These are phyloP conservation scores for Brachionus sp. DNA, from an alignment of 1,140 invertebrate species.

Conservation along the genomic window DNA sequence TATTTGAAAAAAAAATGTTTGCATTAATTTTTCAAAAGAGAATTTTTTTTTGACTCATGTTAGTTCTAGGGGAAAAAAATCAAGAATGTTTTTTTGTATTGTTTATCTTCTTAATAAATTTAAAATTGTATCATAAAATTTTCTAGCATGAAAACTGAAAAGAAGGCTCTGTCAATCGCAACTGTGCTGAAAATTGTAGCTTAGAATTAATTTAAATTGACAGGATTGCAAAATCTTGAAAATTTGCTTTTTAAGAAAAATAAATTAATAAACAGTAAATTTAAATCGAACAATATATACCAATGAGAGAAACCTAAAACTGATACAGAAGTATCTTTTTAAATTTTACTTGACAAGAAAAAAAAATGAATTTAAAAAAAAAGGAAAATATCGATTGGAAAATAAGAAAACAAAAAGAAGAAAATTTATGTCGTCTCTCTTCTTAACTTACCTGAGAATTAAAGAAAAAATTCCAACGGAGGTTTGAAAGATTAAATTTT, in stretches of 20 bases:
- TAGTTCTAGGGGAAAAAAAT: too few species aligned
- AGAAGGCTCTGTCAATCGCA: too few species aligned
- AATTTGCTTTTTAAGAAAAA: too few species aligned
- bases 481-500: slow-evolving; percentile 10
- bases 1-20: not conserved
- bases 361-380: not conserved
- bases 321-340: not conserved
- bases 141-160: too few species aligned
- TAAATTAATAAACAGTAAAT: too few species aligned
- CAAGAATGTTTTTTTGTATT: too few species aligned
- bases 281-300: not conserved
- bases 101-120: too few species aligned
- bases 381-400: not conserved
- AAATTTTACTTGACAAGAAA: not conserved
- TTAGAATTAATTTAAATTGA: too few species aligned
- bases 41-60: too few species aligned
- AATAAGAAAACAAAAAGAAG: not conserved
- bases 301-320: not conserved
- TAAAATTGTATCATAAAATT: too few species aligned
- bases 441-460: not conserved
- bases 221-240: too few species aligned
- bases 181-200: too few species aligned
- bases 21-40: not conserved
- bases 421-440: slow-evolving; percentile 8
- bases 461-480: not conserved